phyloP scores from a whole-genome alignment of 2,888 invertebrate genomes.

The Drosophila nr. perissopoda region DNA sequence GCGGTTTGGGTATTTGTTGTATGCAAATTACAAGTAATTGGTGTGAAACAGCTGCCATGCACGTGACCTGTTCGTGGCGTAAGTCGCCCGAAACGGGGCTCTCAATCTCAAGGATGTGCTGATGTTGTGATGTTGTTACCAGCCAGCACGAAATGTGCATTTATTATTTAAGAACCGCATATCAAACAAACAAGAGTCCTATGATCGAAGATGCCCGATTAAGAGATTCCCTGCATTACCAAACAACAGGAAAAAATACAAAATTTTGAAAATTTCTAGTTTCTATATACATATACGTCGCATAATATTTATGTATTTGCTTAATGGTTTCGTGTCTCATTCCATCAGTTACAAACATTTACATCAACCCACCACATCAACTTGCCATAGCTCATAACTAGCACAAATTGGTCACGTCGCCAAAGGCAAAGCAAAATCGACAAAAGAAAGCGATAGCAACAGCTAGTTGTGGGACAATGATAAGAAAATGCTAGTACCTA shows the following conservation, averaged over 20 bases:
- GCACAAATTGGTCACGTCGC: constrained; percentile 56
- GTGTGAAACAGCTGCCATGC: constrained; percentile 75
- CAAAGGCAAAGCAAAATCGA: constrained; percentile 45
- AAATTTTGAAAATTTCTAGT: not conserved
- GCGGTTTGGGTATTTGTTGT: constrained; percentile 62
- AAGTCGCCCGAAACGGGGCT: constrained; percentile 18
- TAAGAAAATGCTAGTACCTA: constrained; percentile 47
- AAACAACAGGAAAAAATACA: constrained; percentile 8
- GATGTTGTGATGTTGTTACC: constrained; percentile 2
- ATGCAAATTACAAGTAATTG: constrained; percentile 79
- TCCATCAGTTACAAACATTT: not conserved
- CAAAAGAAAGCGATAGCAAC: constrained; percentile 18
- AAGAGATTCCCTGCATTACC: not conserved
- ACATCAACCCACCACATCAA: not conserved
- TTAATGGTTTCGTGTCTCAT: not conserved
- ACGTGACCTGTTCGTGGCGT: constrained; percentile 62
- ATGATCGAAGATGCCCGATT: not conserved
- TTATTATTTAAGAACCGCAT: constrained; percentile 73
- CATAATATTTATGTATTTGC: too few relatives aligned
- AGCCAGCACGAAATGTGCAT: constrained; percentile 54
- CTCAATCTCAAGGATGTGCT: constrained; percentile 33
- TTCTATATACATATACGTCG: not conserved
- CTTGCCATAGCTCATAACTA: constrained; percentile 2
- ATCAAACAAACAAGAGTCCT: constrained; percentile 21
- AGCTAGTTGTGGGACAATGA: constrained; percentile 20